Evolutionary conservation across 2,888 invertebrate species (phyloP).

Genomic region (Pollenia labialis): DNA sequence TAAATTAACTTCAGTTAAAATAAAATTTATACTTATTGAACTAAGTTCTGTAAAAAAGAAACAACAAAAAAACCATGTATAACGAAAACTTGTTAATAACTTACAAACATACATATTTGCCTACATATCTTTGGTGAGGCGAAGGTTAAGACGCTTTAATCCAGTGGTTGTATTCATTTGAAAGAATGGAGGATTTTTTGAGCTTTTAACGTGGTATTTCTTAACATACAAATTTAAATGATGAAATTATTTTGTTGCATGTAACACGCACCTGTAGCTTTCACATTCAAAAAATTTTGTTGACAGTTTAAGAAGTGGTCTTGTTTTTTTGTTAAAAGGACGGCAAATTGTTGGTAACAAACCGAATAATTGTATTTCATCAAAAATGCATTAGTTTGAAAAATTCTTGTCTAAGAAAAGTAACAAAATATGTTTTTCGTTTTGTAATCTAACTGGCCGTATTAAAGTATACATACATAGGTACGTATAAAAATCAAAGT

Average conservation of each 20-base stretch:
- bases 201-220: not conserved
- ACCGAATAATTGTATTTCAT: conserved; percentile 47
- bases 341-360: not conserved
- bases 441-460: no score
- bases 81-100: no score
- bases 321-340: conserved; percentile 1
- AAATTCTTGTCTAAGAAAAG: not conserved
- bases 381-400: conserved; percentile 19
- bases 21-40: no score
- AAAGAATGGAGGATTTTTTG: not conserved
- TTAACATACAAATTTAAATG: conserved; percentile 25
- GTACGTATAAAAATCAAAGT: no score
- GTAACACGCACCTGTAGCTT: conserved; percentile 44
- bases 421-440: not conserved
- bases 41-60: no score
- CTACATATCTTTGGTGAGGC: no score
- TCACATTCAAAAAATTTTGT: conserved; percentile 28
- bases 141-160: no score
- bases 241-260: conserved; percentile 39
- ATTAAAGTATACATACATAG: no score
- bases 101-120: no score
- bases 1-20: no score
- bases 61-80: no score
- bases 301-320: conserved; percentile 48
- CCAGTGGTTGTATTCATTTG: not conserved